Evolutionary conservation across 2,797 vertebrate species (phyloP), one percentile per base, ranked within the genome.

Genomic region (Hoplostethus atlanticus): DNA sequence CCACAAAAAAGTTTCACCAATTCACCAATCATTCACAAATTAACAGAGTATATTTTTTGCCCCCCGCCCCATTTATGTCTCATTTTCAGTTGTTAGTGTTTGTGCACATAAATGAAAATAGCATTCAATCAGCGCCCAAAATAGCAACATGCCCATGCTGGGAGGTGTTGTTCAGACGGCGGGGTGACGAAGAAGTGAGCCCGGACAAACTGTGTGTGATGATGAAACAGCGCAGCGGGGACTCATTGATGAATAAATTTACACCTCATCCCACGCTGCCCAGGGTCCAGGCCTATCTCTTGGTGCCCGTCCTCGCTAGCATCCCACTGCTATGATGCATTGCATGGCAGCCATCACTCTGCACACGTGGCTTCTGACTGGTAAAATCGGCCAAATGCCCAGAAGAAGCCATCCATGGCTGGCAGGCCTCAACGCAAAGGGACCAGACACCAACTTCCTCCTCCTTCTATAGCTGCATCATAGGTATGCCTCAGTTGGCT

Each of bases 181-280:
- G 82, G 56, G 28, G 56, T 93, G 89, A 92, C 87, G 88, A 79
- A 77, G 38, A 77, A 5, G 79, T 77, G 81, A 87, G 80, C 77
- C 73, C 74, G 15, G 9, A 55, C 59, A 82, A 81, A 53, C 84
- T 53, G 57, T 57, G 69, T 66, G 71, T 73, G 76, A 75, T 83
- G 89, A 86, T 81, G 81, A 86, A 89, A 87, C 76, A 50, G 67
- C 81, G 44, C 86, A 73, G 83, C 36, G 11, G 91, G 88, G 89
- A 84, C 84, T 72, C 76, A 61, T 83, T 74, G 84, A 90, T 82
- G 79, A 90, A 84, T 89, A 79, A 16, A 48, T 88, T 85, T 64
- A 69, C 87, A 78, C 86, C 58, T 87, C 86, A 64, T 77, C 90
- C 91, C 73, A 92, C 88, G 56, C 70, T 73, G 79, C 38, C 47